These are phyloP conservation scores for Musca domestica DNA, from an alignment of 1,140 invertebrate genomes.

Conservation along the genomic window DNA sequence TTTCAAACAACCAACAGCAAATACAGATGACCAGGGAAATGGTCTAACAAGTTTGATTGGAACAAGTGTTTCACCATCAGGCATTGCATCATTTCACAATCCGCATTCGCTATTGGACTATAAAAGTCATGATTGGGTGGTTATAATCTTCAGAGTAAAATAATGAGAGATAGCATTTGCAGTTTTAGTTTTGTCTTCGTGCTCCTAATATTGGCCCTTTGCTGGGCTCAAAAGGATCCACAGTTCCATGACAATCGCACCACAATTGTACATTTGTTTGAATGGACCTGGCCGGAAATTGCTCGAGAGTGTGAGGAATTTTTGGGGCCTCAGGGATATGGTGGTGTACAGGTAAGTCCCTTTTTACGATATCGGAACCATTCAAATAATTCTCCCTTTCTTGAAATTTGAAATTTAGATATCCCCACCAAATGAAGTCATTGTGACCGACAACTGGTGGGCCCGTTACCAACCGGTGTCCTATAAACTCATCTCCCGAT, in stretches of 20 bases:
- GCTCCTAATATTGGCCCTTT: neutral
- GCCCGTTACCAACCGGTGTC: constrained; percentile 86
- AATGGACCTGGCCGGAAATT: constrained; percentile 72
- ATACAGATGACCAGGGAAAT: too few relatives aligned
- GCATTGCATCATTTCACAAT: too few relatives aligned
- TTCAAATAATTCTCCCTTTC: neutral
- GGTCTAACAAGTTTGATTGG: too few relatives aligned
- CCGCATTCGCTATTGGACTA: too few relatives aligned
- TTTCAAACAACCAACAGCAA: too few relatives aligned
- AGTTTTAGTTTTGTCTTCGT: too few relatives aligned
- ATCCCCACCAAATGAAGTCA: constrained; percentile 57
- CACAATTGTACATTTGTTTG: constrained; percentile 66
- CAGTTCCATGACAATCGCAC: constrained; percentile 43
- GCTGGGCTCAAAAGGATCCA: constrained; percentile 32
- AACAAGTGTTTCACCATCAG: too few relatives aligned
- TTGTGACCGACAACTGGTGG: constrained; percentile 61
- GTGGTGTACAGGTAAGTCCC: constrained; percentile 66
- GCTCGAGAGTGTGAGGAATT: constrained; percentile 71
- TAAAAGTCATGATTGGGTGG: too few relatives aligned
- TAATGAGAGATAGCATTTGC: too few relatives aligned
- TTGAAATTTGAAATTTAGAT: constrained; percentile 41
- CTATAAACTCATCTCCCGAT: constrained; percentile 72
- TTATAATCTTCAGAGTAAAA: too few relatives aligned
- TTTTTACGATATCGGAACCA: neutral
- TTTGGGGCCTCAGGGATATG: constrained; percentile 66